Evolutionary conservation across 2,888 invertebrate species (phyloP).

Genomic region (Pimpla rufipes): DNA sequence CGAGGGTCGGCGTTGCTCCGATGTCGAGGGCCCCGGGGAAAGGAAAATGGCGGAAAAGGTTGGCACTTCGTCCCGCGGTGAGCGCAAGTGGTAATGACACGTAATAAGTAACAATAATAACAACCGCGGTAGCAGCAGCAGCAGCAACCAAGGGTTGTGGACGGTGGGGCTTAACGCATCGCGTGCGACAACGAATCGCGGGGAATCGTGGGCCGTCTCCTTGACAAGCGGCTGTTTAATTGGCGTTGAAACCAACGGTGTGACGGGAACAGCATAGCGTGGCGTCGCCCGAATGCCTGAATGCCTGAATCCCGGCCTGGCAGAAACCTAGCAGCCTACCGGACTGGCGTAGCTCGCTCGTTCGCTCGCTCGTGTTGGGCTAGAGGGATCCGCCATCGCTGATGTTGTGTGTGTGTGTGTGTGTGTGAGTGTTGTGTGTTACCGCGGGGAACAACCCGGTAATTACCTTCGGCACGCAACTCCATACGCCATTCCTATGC

Average conservation of each 20-base stretch:
- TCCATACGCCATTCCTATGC: conserved; percentile 57
- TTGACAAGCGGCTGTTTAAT: conserved; percentile 86
- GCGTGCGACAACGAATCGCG: conserved; percentile 84
- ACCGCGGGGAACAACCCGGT: conserved; percentile 80
- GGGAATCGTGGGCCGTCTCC: conserved; percentile 81
- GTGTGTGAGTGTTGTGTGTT: conserved; percentile 52
- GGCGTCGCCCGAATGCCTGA: conserved; percentile 83
- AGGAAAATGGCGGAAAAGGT: conserved; percentile 58
- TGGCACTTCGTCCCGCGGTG: not conserved
- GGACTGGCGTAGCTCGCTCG: conserved; percentile 30
- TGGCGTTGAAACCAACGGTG: conserved; percentile 85
- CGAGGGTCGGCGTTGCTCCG: too few species aligned
- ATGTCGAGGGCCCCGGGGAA: not conserved
- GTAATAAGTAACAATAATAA: conserved; percentile 79
- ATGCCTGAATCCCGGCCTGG: conserved; percentile 80
- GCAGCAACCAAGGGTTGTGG: conserved; percentile 41
- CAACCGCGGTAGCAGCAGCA: conserved; percentile 36
- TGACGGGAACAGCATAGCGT: conserved; percentile 84
- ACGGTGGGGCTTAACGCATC: conserved; percentile 77
- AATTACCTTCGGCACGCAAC: conserved; percentile 84
- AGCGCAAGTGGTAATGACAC: conserved; percentile 78
- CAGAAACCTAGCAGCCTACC: conserved; percentile 62
- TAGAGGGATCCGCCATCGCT: conserved; percentile 81
- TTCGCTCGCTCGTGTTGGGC: not conserved
- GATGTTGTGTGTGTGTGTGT: conserved; percentile 26